These are phyloP conservation scores for Pelmatolapia mariae DNA, from an alignment of 2,113 vertebrate species.

Conservation along the genomic window DNA sequence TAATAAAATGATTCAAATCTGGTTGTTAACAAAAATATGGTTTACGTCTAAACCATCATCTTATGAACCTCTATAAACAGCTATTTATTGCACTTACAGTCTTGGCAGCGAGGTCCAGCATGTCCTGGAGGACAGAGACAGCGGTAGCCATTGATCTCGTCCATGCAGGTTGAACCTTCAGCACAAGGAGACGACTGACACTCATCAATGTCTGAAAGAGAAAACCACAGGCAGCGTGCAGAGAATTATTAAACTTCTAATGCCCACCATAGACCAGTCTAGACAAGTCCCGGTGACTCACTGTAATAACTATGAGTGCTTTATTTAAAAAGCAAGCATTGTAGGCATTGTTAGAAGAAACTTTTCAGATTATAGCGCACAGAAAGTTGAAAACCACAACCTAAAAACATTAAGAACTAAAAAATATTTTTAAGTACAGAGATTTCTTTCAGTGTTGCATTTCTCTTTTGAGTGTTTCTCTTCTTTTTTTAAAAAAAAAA, in stretches of 20 bases:
- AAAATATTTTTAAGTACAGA: not conserved
- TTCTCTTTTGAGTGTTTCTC: not conserved
- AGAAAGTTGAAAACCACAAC: not conserved
- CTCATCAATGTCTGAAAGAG: conserved; percentile 85
- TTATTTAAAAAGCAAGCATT: not conserved
- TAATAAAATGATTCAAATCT: not conserved
- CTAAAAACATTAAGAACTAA: not conserved
- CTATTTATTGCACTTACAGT: conserved; percentile 72
- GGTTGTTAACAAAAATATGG: not conserved
- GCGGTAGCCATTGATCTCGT: conserved; percentile 86
- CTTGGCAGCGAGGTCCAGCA: conserved; percentile 81
- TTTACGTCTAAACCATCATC: not conserved
- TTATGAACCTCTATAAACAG: not conserved
- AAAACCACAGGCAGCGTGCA: not conserved
- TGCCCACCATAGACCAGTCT: not conserved
- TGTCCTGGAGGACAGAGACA: conserved; percentile 86
- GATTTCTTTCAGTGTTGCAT: not conserved
- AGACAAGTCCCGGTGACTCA: not conserved
- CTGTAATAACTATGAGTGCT: not conserved
- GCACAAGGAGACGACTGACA: conserved; percentile 93
- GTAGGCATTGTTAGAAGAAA: not conserved
- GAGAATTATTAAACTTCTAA: not conserved
- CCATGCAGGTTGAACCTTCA: conserved; percentile 87
- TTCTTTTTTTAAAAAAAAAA: not conserved
- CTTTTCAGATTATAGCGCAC: rapidly evolving